Base-by-base conservation (phyloP, 2,888 invertebrate genomes). In the Clusia tigrina region DNA sequence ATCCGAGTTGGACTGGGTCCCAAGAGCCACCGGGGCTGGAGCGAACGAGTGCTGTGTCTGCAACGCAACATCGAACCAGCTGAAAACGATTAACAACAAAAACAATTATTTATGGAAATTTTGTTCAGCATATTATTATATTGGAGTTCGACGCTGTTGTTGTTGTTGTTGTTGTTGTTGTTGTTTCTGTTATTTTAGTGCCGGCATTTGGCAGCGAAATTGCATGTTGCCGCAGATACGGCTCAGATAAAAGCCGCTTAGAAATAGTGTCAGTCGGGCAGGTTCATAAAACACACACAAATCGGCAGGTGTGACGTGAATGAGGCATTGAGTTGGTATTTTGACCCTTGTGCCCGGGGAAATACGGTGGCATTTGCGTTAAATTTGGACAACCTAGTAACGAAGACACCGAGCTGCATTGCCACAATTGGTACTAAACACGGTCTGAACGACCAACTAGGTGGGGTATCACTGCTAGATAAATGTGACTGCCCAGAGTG, bases 61-160 rank as follows among this genome's bases (percentile, higher is more conserved):
- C n/a, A 51, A 51, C 5, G 1, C 6, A 18, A 17, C 9, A 53
- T 15, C 1, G 12, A 32, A 9, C 17, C n/a, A 25, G 15, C 18
- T 32, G 54, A n/a, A 22, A 38, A n/a, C 10, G 26, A 26, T 6
- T 54, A 22, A 20, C 32, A 55, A 55, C 20, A 55, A 9, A 54
- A 26, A 6, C 55, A 55, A 22, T 54, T 26, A 38, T 55, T 55
- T 55, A 55, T 55, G 38, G 55, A 55, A 38, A 55, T 55, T 55
- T 55, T 20, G n/a, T n/a, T n/a, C n/a, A n/a, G n/a, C n/a, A 55
- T 1, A 55, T 38, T 37, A 23, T 38, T 38, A 55, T 37, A 32
- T 32, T 32, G 12, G 32, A 12, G 5, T 32, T 32, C 32, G 32
- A 9, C 22, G 22, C 38, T 38, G 55, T 38, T 55, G 37, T 23